Conservation (phyloP, 2,797 vertebrate genomes). For the Siniperca obscura region DNA sequence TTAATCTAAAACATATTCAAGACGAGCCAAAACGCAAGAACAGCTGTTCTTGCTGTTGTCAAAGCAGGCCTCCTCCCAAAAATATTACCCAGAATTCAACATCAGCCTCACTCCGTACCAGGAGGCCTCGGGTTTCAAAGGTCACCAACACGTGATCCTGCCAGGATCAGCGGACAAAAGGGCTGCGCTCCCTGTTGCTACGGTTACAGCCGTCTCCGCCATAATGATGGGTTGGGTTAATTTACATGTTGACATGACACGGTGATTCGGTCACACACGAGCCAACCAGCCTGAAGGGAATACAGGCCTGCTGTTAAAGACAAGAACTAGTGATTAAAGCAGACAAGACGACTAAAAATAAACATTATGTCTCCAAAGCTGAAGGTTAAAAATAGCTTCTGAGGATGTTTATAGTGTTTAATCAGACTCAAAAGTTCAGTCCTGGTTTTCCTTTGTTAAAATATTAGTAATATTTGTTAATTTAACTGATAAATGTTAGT, state of each 20-base stretch:
- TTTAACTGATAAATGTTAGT: no score
- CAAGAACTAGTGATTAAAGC: neutral
- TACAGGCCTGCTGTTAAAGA: neutral
- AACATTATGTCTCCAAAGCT: neutral
- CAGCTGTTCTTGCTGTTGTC: neutral
- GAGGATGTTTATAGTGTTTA: neutral
- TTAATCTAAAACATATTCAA: neutral
- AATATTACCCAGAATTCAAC: conserved; percentile 25
- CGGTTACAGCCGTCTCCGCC: conserved; percentile 24
- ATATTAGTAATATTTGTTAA: neutral
- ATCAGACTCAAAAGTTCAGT: neutral
- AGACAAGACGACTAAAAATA: conserved; percentile 10
- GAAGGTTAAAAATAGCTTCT: conserved; percentile 4
- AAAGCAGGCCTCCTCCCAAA: neutral
- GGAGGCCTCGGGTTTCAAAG: conserved; percentile 58
- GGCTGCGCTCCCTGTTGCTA: conserved; percentile 20
- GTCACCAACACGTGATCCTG: conserved; percentile 39
- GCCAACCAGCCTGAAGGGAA: neutral
- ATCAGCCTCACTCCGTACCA: neutral
- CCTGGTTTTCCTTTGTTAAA: neutral
- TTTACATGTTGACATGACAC: conserved; percentile 60
- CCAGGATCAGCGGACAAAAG: neutral
- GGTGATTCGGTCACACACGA: neutral
- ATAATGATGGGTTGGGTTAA: conserved; percentile 50
- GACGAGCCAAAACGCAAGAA: neutral